Evolutionary conservation across 2,113 vertebrate genomes (phyloP).

Genomic region (Notechis scutatus): DNA sequence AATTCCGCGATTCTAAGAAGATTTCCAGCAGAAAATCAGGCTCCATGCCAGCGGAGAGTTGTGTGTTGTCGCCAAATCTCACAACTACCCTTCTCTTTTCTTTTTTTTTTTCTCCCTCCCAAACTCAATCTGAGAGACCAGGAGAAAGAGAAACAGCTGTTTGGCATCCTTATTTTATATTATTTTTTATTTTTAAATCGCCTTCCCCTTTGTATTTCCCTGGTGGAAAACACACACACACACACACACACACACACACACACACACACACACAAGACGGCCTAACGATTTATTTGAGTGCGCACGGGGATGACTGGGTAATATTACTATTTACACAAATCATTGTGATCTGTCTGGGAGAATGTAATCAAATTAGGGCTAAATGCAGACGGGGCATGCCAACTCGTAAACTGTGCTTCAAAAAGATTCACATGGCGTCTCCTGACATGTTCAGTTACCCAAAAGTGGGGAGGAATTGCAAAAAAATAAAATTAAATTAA

Average conservation of each 20-base stretch:
- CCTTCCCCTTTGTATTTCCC: neutral
- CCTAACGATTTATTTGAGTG: constrained; percentile 49
- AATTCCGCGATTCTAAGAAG: too few species aligned
- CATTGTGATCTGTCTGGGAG: constrained; percentile 59
- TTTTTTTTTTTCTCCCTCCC: too few species aligned
- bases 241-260: too few species aligned
- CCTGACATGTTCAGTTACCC: constrained; percentile 51
- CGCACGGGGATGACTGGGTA: constrained; percentile 43
- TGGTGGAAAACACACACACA: too few species aligned
- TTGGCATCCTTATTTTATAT: neutral
- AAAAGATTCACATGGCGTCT: constrained; percentile 60
- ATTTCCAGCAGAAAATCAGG: too few species aligned
- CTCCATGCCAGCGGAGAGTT: neutral
- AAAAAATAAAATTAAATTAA: neutral
- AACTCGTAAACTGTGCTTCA: constrained; percentile 60
- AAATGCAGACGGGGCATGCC: constrained; percentile 60
- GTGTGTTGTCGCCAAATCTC: neutral
- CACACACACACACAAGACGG: too few species aligned
- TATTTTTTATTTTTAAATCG: neutral
- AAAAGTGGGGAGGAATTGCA: constrained; percentile 34
- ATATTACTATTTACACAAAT: constrained; percentile 57
- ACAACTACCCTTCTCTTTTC: too few species aligned
- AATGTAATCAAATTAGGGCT: constrained; percentile 60
- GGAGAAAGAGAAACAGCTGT: neutral
- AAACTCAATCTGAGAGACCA: too few species aligned